Percentiles rank a stretch among this genome's conserved stretches.
Conservation (phyloP, 2,113 vertebrate genomes). For the Sarotherodon lohbergeri region DNA sequence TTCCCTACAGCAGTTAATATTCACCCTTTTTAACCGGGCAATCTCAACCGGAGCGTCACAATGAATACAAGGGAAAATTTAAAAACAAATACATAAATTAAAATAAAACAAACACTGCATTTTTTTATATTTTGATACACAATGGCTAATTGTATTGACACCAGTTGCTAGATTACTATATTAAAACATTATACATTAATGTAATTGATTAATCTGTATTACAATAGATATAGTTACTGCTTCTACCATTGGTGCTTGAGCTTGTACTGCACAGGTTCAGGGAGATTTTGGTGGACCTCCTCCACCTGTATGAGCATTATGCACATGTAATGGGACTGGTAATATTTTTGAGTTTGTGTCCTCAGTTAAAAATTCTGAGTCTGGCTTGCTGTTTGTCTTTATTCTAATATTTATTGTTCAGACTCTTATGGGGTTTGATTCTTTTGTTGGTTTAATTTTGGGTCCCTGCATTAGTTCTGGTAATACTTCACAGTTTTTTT, state of each 20-base stretch:
- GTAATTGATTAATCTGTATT: neutral
- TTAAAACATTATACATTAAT: neutral
- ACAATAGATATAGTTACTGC: too few relatives aligned
- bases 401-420: neutral
- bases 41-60: neutral
- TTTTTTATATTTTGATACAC: neutral
- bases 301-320: neutral
- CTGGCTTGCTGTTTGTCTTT: neutral
- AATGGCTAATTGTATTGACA: neutral
- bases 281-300: neutral
- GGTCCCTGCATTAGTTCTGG: neutral
- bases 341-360: neutral
- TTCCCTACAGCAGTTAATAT: neutral
- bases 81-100: neutral
- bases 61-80: neutral
- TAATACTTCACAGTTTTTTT: neutral
- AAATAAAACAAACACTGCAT: neutral
- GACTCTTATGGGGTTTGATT: neutral
- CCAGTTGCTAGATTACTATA: neutral
- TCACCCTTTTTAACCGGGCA: accelerated
- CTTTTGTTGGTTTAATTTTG: neutral
- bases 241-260: neutral
- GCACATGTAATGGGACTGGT: neutral
- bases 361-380: neutral
- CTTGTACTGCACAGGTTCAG: neutral